Evolutionary conservation across 2,888 invertebrate genomes (phyloP).

Genomic region (Folsomia candida): DNA sequence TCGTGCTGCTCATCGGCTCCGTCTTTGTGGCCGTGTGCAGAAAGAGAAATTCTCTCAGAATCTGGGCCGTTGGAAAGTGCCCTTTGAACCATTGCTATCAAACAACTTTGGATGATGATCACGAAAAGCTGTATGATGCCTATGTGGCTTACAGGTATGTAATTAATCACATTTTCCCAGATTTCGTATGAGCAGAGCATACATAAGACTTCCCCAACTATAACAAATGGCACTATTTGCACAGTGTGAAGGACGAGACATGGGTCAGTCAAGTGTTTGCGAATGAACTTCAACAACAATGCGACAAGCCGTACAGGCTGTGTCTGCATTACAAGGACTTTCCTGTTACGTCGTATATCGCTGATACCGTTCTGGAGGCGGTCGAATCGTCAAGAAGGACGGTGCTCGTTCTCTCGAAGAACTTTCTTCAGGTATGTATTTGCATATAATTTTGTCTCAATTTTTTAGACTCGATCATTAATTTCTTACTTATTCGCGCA

Average conservation of each 20-base stretch:
- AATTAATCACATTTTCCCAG: too few species aligned
- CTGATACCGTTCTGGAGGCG: slow-evolving; percentile 88
- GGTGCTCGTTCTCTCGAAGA: slow-evolving; percentile 84
- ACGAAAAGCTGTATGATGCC: slow-evolving; percentile 78
- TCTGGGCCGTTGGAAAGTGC: slow-evolving; percentile 81
- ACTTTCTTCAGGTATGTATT: slow-evolving; percentile 88
- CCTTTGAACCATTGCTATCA: slow-evolving; percentile 83
- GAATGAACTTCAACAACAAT: slow-evolving; percentile 77
- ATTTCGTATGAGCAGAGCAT: too few species aligned
- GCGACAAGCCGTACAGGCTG: slow-evolving; percentile 72
- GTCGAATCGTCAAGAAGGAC: slow-evolving; percentile 87
- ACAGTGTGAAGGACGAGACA: slow-evolving; percentile 86
- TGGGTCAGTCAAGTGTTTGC: slow-evolving; percentile 86
- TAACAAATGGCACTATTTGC: too few species aligned
- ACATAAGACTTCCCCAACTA: too few species aligned
- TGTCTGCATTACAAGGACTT: slow-evolving; percentile 90
- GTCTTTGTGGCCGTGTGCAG: slow-evolving; percentile 69
- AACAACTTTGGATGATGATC: slow-evolving; percentile 60
- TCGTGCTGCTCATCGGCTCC: slow-evolving; percentile 67
- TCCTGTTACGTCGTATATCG: slow-evolving; percentile 81
- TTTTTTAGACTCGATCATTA: too few species aligned
- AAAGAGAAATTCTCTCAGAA: slow-evolving; percentile 74
- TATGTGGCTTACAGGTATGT: slow-evolving; percentile 94
- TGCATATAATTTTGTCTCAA: too few species aligned
- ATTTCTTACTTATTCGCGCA: too few species aligned